These are phyloP conservation scores for Trichonephila inaurata DNA, from an alignment of 1,140 invertebrate species.

Conservation along the genomic window DNA sequence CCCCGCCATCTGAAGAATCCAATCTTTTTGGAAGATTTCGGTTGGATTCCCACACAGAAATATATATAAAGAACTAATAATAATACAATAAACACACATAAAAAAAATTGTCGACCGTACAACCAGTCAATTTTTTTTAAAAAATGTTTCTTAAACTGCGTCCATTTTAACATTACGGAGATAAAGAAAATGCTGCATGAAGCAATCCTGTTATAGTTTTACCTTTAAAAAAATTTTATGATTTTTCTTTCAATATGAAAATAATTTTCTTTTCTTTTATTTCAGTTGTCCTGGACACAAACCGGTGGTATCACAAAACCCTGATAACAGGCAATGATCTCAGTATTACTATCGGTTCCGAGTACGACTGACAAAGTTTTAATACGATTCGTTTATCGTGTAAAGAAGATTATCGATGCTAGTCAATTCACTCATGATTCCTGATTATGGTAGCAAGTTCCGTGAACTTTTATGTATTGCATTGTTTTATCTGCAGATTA, in stretches of 20 bases:
- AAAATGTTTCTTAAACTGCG: too few relatives aligned
- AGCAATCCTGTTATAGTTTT: too few relatives aligned
- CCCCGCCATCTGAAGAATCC: too few relatives aligned
- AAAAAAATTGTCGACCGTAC: too few relatives aligned
- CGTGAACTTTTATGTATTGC: background rate
- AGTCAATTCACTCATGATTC: slow-evolving; percentile 2
- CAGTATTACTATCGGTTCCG: slow-evolving; percentile 97
- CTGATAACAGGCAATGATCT: slow-evolving; percentile 91
- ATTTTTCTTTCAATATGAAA: background rate
- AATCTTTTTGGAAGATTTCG: too few relatives aligned
- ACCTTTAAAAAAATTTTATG: too few relatives aligned
- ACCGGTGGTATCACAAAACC: slow-evolving; percentile 97
- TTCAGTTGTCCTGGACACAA: slow-evolving; percentile 95
- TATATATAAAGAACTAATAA: too few relatives aligned
- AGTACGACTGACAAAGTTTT: slow-evolving; percentile 88
- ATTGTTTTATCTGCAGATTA: background rate
- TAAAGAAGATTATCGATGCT: background rate
- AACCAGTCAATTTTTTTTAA: too few relatives aligned
- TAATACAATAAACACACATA: too few relatives aligned
- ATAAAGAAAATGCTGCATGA: too few relatives aligned
- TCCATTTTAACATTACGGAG: too few relatives aligned
- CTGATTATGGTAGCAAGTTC: slow-evolving; percentile 30
- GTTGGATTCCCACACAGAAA: too few relatives aligned
- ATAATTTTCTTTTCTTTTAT: slow-evolving; percentile 47
- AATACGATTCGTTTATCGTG: background rate